Base-by-base conservation (phyloP, 2,797 vertebrate genomes). In the Urocyon cinereoargenteus region DNA sequence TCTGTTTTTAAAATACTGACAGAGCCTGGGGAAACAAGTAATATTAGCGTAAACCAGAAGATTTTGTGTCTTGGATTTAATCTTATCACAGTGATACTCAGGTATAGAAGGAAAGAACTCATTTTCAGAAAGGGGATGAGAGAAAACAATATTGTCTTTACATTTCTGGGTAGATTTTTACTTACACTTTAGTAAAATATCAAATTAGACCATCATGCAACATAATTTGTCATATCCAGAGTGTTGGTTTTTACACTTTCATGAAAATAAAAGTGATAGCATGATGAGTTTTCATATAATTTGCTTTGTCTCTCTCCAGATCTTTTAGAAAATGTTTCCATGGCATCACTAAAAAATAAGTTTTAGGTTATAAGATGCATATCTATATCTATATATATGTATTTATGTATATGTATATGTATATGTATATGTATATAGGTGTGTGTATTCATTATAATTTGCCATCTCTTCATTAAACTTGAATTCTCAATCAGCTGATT, bases 11-110 rank as follows among this genome's bases (percentile, higher is more conserved):
- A 97, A 94, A 53, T 72, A 55, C 2, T 9, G 9, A 61, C n/a
- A 49, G 28, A 92, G 61, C 24, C 26, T 73, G 40, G 21, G 85
- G 66, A 89, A 97, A 91, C 72, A 66, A 82, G 22, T 61, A 90
- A 72, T 2, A n/a, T 68, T 87, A 68, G 10, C 64, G 22, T 68
- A 64, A 89, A 96, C 77, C 6, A 77, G 45, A 75, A 31, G 2
- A 24, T 78, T 34, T 77, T 49, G 21, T 59, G 26, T 36, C 92
- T 90, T 73, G 31, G 3, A 61, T 49, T 89, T 92, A 81, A 84
- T 64, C 22, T 31, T 16, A 82, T 70, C 53, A 86, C 10, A 49
- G 12, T 26, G 24, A 62, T 79, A 86, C 55, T 5, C 21, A 94
- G 90, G 6, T 49, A 68, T 11, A 19, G 36, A 72, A 84, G 34